A percentile compares a stretch with the other conserved stretches of the same genome.
Evolutionary conservation across 2,113 vertebrate genomes (phyloP).

Genomic region (Taxidea taxus): DNA sequence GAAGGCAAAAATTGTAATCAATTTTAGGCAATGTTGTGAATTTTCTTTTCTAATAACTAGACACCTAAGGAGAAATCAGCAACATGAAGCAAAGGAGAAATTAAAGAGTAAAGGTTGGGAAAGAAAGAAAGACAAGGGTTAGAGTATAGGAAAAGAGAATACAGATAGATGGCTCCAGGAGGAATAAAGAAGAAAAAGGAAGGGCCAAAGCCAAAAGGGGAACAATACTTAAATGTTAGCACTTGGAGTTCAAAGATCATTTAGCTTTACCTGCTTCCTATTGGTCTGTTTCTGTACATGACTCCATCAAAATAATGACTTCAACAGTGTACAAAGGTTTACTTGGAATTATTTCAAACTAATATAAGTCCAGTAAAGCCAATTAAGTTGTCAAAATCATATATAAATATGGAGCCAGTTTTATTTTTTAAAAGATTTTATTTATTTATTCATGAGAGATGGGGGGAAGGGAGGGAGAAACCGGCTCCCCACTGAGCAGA

Average conservation of each 20-base stretch:
- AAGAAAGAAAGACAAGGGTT: background rate
- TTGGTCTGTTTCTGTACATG: background rate
- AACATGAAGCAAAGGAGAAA: background rate
- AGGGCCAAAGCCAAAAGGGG: background rate
- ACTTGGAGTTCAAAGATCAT: background rate
- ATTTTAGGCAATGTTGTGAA: background rate
- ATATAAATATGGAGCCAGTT: background rate
- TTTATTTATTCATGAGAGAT: no score
- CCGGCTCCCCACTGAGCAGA: no score
- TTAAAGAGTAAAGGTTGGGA: background rate
- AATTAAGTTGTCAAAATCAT: background rate
- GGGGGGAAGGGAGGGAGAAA: no score
- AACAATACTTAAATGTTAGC: background rate
- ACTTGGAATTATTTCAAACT: background rate
- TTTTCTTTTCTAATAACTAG: background rate
- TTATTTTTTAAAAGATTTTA: background rate
- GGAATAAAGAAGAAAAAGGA: background rate
- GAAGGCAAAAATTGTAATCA: background rate
- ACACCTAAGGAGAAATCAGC: background rate
- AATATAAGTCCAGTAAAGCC: background rate
- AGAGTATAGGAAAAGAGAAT: background rate
- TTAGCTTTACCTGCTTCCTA: background rate
- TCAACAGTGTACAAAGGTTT: background rate
- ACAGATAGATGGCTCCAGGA: background rate
- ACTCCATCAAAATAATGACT: background rate